Conservation (phyloP, 2,113 vertebrate genomes). For the Myocastor coypus region DNA sequence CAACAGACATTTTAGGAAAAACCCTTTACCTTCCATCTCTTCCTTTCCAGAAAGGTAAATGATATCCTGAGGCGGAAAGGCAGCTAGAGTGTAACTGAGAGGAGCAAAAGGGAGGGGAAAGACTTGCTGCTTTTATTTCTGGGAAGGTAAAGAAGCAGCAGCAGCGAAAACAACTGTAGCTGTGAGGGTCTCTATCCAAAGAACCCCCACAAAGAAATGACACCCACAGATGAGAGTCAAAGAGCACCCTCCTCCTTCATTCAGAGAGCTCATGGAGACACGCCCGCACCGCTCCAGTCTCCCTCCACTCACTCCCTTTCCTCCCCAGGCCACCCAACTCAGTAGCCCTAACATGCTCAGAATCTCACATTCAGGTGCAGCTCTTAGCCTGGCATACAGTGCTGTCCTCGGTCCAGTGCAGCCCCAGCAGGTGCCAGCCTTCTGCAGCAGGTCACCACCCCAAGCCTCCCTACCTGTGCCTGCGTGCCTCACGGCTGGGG, state of each 20-base stretch:
- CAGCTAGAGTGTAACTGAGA: background rate
- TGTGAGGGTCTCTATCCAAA: background rate
- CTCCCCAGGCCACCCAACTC: background rate
- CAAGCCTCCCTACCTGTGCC: background rate
- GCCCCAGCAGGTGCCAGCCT: background rate
- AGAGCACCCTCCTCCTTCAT: background rate
- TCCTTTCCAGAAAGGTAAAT: background rate
- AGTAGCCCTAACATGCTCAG: background rate
- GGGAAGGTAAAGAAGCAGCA: background rate
- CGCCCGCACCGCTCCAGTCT: rapidly evolving
- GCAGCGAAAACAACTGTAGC: background rate
- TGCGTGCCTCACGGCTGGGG: background rate
- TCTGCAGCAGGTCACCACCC: background rate
- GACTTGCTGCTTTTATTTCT: background rate
- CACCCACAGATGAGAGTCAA: background rate
- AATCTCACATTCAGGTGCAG: background rate
- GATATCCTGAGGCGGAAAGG: background rate
- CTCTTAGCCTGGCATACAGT: background rate
- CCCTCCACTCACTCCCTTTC: background rate
- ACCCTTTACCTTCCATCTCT: background rate
- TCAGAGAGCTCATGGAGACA: background rate
- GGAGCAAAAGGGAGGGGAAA: background rate
- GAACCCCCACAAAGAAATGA: background rate
- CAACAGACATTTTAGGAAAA: background rate
- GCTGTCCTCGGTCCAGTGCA: background rate